Conservation (phyloP, 2,797 vertebrate species). For the Girardinus metallicus region DNA sequence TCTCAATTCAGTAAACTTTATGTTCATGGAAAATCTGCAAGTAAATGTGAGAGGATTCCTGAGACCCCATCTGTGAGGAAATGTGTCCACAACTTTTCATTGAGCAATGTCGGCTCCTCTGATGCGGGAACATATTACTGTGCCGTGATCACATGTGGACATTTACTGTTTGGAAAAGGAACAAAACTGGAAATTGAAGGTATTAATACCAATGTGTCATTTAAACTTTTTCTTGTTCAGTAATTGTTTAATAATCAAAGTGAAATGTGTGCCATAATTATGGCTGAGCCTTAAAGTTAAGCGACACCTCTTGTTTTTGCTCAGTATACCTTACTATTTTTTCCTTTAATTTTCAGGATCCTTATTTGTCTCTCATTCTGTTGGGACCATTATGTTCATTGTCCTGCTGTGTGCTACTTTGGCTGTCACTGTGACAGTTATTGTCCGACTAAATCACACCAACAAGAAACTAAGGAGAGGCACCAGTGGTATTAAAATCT, state of each 20-base stretch:
- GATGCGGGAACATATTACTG: constrained; percentile 56
- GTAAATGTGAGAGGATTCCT: constrained; percentile 9
- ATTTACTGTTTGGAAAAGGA: constrained; percentile 28
- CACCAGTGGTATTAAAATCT: background rate
- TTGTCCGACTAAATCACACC: background rate
- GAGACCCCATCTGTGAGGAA: background rate
- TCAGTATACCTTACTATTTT: background rate
- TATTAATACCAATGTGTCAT: background rate
- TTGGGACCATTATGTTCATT: background rate
- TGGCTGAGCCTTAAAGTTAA: background rate
- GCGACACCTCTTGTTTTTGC: background rate
- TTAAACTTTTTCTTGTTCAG: background rate
- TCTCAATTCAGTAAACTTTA: constrained; percentile 22
- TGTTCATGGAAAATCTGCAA: background rate
- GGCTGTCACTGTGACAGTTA: background rate
- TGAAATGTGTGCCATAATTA: background rate
- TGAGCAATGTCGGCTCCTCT: constrained; percentile 9
- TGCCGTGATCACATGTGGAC: constrained; percentile 54
- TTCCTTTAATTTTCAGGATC: background rate
- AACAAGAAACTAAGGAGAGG: background rate
- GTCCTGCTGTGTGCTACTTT: background rate
- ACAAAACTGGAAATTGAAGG: background rate
- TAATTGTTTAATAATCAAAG: background rate
- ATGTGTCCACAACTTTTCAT: constrained; percentile 40
- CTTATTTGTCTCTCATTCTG: background rate